phyloP scores from a whole-genome alignment of 2,113 vertebrate genomes.

The Plecturocebus donacophilus region DNA sequence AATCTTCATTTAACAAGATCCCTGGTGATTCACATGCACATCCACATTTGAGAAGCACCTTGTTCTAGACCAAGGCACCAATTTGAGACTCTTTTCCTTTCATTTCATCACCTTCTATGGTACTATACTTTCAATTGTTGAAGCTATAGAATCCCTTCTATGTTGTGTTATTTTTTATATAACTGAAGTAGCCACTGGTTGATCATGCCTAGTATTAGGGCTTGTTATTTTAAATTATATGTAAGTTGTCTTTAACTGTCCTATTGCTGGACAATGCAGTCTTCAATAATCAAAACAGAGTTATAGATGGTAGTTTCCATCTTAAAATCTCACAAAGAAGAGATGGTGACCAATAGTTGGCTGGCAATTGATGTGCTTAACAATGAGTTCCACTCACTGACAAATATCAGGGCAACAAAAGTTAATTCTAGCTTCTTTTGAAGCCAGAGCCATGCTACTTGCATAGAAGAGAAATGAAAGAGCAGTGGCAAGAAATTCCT shows the following conservation, averaged over 20 bases:
- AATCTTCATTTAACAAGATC: background rate
- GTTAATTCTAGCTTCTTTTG: conserved; percentile 1
- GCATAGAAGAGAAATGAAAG: background rate
- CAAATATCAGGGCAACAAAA: background rate
- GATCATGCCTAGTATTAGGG: background rate
- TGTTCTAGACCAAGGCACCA: background rate
- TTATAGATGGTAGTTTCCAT: conserved; percentile 11
- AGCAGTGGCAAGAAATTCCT: conserved; percentile 3
- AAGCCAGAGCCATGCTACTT: background rate
- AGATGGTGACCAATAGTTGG: background rate
- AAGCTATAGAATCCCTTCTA: background rate
- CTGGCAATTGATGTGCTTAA: background rate
- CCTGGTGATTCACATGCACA: background rate
- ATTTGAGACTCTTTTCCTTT: background rate
- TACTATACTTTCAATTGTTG: background rate
- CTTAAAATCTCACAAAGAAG: conserved; percentile 29
- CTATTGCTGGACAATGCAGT: background rate
- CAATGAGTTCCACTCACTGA: background rate
- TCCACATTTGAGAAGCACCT: background rate
- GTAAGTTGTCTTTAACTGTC: background rate
- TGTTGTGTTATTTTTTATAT: background rate
- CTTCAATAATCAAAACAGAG: background rate
- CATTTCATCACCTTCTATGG: background rate
- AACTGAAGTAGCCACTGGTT: background rate
- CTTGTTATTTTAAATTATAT: conserved; percentile 8